Evolutionary conservation across 2,113 vertebrate genomes (phyloP).

Genomic region (Megaleporinus macrocephalus): DNA sequence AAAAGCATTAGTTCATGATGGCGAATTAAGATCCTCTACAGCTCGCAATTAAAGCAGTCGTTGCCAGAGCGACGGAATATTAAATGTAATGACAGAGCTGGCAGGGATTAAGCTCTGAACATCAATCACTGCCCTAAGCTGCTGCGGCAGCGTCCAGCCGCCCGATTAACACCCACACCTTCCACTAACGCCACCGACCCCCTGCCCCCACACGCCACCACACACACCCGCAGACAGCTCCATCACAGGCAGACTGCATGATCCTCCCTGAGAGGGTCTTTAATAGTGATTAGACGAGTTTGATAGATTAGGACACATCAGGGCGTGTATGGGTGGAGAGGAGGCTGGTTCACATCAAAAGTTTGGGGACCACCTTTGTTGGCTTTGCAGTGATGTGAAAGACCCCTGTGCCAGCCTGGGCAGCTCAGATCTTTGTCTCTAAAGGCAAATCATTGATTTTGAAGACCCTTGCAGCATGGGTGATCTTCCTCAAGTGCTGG

Average conservation of each 20-base stretch:
- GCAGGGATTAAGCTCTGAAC: constrained; percentile 55
- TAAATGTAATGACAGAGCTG: constrained; percentile 48
- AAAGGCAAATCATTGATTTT: no score
- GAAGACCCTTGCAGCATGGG: no score
- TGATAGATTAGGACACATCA: neutral
- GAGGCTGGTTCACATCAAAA: no score
- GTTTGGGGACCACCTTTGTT: no score
- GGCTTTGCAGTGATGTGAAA: no score
- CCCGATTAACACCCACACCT: constrained; percentile 55
- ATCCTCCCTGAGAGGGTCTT: neutral
- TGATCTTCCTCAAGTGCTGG: no score
- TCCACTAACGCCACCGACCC: constrained; percentile 50
- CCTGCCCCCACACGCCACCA: constrained; percentile 47
- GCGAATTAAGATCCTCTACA: neutral
- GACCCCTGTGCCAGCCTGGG: no score
- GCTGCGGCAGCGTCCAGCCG: constrained; percentile 36
- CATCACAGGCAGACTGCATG: neutral
- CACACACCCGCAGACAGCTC: constrained; percentile 14
- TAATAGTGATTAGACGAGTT: constrained; percentile 1
- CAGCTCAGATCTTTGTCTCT: no score
- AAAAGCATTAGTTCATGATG: neutral
- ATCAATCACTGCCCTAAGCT: constrained; percentile 63
- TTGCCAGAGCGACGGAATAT: constrained; percentile 26
- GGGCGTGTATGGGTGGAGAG: neutral
- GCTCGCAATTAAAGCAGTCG: constrained; percentile 20